phyloP scores from a whole-genome alignment of 2,797 vertebrate genomes.

The Premnoplex brunnescens region DNA sequence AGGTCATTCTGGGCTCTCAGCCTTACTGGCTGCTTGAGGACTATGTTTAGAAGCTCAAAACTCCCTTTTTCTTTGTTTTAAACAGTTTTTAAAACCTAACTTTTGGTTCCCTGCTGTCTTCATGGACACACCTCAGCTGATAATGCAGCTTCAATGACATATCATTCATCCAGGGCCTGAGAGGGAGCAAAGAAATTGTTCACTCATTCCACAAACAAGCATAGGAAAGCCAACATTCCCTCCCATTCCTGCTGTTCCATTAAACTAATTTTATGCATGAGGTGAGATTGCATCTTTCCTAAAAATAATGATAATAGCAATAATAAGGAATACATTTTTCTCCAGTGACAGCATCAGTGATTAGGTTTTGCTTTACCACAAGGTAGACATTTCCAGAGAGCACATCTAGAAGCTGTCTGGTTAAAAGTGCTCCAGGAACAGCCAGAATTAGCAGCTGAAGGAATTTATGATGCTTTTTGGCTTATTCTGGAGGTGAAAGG shows the following conservation, averaged over 20 bases:
- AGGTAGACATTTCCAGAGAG: neutral
- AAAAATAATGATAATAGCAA: conserved; percentile 42
- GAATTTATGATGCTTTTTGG: neutral
- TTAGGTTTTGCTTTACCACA: conserved; percentile 18
- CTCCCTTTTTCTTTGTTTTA: neutral
- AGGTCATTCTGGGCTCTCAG: neutral
- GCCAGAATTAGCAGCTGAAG: neutral
- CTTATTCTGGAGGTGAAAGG: neutral
- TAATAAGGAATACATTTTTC: conserved; percentile 56
- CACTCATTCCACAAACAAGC: neutral
- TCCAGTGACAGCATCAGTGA: conserved; percentile 18
- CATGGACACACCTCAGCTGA: neutral
- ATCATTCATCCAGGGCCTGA: neutral
- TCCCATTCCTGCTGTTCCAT: conserved; percentile 38
- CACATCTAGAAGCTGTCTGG: neutral
- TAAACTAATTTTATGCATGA: conserved; percentile 72
- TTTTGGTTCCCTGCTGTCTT: neutral
- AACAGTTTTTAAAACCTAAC: neutral
- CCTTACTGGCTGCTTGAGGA: neutral
- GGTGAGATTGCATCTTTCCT: conserved; percentile 33
- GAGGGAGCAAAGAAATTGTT: conserved; percentile 24
- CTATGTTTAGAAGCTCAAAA: neutral
- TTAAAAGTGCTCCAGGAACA: neutral
- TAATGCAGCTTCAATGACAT: neutral
- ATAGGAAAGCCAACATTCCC: conserved; percentile 22